phyloP scores from a whole-genome alignment of 1,140 invertebrate genomes.

The Listronotus oregonensis region DNA sequence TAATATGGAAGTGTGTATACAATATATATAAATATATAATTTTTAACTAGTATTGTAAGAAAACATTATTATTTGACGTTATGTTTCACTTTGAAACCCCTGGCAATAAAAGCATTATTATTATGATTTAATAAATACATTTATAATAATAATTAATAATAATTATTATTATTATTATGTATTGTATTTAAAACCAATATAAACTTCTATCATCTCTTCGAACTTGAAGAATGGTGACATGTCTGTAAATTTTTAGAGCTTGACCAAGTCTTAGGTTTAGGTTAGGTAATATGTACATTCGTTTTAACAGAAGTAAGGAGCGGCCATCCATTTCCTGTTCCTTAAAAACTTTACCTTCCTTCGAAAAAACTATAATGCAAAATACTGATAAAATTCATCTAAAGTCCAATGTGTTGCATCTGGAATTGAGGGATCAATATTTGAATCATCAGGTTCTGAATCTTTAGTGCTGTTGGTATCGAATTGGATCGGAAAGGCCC shows the following conservation, averaged over 20 bases:
- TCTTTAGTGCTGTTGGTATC: conserved; percentile 51
- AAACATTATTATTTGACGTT: too few relatives aligned
- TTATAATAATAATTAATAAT: too few relatives aligned
- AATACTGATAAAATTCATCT: conserved; percentile 82
- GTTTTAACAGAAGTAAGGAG: conserved; percentile 76
- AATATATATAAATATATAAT: too few relatives aligned
- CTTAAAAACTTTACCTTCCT: conserved; percentile 76
- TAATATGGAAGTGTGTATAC: too few relatives aligned
- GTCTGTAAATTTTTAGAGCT: conserved; percentile 85
- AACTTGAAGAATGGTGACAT: conserved; percentile 73
- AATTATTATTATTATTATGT: not conserved
- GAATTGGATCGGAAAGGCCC: conserved; percentile 47
- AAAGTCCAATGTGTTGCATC: conserved; percentile 81
- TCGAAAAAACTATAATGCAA: conserved; percentile 73
- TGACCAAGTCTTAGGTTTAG: conserved; percentile 81
- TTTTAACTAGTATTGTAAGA: too few relatives aligned
- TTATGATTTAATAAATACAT: too few relatives aligned
- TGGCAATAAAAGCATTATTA: too few relatives aligned
- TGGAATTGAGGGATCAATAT: conserved; percentile 71
- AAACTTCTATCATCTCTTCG: conserved; percentile 69
- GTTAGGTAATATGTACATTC: conserved; percentile 78
- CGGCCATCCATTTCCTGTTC: conserved; percentile 89
- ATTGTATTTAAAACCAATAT: conserved; percentile 52
- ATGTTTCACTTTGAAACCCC: too few relatives aligned
- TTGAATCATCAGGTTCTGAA: conserved; percentile 47